Percentiles rank a stretch among this genome's conserved stretches.
Conservation (phyloP, 1,140 invertebrate genomes). For the Argopecten irradians region DNA sequence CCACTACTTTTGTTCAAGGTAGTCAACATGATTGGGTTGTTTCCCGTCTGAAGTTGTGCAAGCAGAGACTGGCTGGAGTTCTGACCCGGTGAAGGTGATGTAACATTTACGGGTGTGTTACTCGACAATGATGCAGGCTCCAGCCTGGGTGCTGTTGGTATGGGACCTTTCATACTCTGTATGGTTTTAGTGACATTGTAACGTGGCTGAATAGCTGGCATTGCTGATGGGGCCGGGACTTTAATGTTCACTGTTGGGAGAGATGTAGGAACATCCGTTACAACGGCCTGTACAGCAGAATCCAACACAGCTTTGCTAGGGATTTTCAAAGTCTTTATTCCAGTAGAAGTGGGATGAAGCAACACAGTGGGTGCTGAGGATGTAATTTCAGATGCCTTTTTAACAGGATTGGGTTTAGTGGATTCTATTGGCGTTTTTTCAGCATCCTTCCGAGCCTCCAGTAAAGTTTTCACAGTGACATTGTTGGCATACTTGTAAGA, state of each 20-base stretch:
- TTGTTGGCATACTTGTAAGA: conserved; percentile 65
- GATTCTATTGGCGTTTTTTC: conserved; percentile 23
- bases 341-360: conserved; percentile 42
- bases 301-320: conserved; percentile 54
- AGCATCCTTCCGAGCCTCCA: conserved; percentile 56
- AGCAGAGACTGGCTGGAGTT: not conserved
- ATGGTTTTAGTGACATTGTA: conserved; percentile 63
- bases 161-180: conserved; percentile 64
- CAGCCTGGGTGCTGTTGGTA: conserved; percentile 54
- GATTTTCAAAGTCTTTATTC: conserved; percentile 43
- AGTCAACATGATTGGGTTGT: conserved; percentile 13
- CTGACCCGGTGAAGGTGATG: not conserved
- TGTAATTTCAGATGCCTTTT: not conserved
- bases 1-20: not conserved
- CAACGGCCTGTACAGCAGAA: conserved; percentile 51
- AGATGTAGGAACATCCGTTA: conserved; percentile 49
- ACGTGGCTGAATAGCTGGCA: conserved; percentile 63
- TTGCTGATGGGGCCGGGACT: conserved; percentile 64
- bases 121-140: conserved; percentile 27
- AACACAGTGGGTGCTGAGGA: conserved; percentile 33
- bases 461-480: conserved; percentile 68
- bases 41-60: not conserved
- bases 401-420: not conserved
- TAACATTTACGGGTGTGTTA: not conserved
- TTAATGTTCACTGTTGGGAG: conserved; percentile 65